Evolutionary conservation across 2,797 vertebrate species (phyloP), one percentile per base, ranked within the genome.

Genomic region (Echiichthys vipera): DNA sequence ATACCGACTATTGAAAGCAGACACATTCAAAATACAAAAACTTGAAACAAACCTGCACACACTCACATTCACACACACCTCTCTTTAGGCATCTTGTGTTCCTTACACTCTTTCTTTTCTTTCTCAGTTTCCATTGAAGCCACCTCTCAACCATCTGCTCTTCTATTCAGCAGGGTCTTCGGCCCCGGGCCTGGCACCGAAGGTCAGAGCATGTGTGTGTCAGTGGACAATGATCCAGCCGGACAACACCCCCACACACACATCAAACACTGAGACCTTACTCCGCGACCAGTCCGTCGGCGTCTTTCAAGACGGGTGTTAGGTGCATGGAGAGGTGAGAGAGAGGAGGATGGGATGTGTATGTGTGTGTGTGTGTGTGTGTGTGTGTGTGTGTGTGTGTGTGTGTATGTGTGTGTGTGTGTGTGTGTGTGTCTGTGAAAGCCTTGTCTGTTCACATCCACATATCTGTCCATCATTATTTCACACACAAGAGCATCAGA

Each of bases 141-240:
- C 69, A 69, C 73, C 80, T 85, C 71, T 88, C 65, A 56, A 83
- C 89, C 93, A 95, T 95, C 93, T 95, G 94, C 75, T 93, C 76
- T 79, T 88, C 77, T 84, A 89, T 92, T 93, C 87, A 92, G 46
- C 40, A 17, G 49, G 69, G 72, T 76, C 77, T 65, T 71, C 63
- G 54, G 80, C 78, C 79, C 58, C 39, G 50, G 75, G 78, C 83
- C 83, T 77, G 77, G 84, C 85, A 86, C 77, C n/a, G 12, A 34
- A 84, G 90, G 87, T 89, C 88, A 84, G 49, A 40, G 72, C 10
- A 70, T 84, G 62, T 72, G 17, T 53, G 70, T 86, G 63, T 73
- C 53, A 54, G 56, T 61, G 87, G 65, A 86, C 78, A 84, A 84
- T 89, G 84, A 81, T 74, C 77, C 39, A 68, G 77, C 62, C 64